Conservation (phyloP, 1,140 invertebrate genomes). For the Eriosoma lanigerum region DNA sequence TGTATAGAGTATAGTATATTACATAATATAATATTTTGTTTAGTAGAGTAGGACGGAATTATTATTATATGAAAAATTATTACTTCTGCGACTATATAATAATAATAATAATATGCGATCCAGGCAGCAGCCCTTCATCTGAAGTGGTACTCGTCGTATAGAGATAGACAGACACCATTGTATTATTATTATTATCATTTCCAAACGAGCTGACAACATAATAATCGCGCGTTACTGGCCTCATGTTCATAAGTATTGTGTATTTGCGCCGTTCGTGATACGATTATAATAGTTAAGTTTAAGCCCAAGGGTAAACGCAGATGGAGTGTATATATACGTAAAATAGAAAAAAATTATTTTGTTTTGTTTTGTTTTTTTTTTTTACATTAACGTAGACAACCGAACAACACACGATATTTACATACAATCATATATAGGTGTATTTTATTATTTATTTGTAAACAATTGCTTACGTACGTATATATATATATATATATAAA, state of each 20-base stretch:
- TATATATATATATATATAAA: background rate
- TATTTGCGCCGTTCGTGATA: background rate
- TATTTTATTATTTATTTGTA: constrained; percentile 14
- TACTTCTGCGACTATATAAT: background rate
- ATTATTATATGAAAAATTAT: too few species aligned
- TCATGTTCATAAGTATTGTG: background rate
- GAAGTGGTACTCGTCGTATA: background rate
- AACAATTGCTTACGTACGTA: too few species aligned
- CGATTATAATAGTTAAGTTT: constrained; percentile 26
- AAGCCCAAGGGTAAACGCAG: constrained; percentile 16
- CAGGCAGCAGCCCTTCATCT: background rate
- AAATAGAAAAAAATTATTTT: too few species aligned
- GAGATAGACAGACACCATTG: constrained; percentile 27
- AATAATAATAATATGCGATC: constrained; percentile 3
- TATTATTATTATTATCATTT: constrained; percentile 35
- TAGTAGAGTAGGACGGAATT: background rate
- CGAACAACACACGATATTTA: constrained; percentile 2
- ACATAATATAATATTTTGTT: too few species aligned
- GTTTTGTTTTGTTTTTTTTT: background rate
- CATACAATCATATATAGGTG: background rate
- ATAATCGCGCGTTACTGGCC: constrained; percentile 20
- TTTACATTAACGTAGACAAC: too few species aligned
- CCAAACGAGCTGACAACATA: constrained; percentile 40
- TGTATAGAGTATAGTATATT: too few species aligned
- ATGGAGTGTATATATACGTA: too few species aligned